Conservation (phyloP, 2,113 vertebrate genomes). For the Corythoichthys haematopterus region DNA sequence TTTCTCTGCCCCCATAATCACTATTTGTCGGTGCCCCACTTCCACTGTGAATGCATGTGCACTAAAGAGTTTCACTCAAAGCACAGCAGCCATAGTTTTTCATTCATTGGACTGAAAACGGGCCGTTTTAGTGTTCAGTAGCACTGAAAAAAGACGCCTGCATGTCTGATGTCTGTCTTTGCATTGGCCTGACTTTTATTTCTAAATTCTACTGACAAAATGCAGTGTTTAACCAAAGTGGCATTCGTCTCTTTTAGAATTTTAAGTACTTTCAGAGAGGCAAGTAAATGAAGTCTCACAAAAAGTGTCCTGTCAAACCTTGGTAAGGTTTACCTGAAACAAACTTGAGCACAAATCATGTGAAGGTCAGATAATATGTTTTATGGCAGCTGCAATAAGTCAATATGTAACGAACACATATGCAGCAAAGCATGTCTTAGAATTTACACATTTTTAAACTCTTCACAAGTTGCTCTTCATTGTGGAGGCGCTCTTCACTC, state of each 20-base stretch:
- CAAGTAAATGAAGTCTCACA: neutral
- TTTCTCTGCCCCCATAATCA: slow-evolving; percentile 56
- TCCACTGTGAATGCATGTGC: slow-evolving; percentile 28
- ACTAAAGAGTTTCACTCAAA: slow-evolving; percentile 42
- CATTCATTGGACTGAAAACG: slow-evolving; percentile 50
- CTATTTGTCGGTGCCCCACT: slow-evolving; percentile 63
- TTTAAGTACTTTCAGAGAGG: neutral
- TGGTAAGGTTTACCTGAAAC: neutral
- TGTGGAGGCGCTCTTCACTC: neutral
- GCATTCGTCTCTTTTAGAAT: neutral
- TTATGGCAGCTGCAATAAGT: slow-evolving; percentile 35
- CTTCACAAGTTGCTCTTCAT: slow-evolving; percentile 9
- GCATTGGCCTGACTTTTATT: neutral
- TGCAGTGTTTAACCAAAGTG: neutral
- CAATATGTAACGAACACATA: neutral
- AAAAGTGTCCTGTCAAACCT: neutral
- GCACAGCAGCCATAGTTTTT: slow-evolving; percentile 45
- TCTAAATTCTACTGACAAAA: neutral
- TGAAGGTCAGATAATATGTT: slow-evolving; percentile 2
- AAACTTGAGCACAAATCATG: neutral
- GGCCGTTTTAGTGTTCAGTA: slow-evolving; percentile 36
- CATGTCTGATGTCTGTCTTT: slow-evolving; percentile 51
- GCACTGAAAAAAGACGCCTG: slow-evolving; percentile 54
- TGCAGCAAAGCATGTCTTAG: neutral
- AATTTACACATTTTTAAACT: slow-evolving; percentile 2